Percentiles rank a stretch among this genome's conserved stretches.
These are phyloP conservation scores for Turnix velox DNA, from an alignment of 2,113 vertebrate species.

Conservation along the genomic window DNA sequence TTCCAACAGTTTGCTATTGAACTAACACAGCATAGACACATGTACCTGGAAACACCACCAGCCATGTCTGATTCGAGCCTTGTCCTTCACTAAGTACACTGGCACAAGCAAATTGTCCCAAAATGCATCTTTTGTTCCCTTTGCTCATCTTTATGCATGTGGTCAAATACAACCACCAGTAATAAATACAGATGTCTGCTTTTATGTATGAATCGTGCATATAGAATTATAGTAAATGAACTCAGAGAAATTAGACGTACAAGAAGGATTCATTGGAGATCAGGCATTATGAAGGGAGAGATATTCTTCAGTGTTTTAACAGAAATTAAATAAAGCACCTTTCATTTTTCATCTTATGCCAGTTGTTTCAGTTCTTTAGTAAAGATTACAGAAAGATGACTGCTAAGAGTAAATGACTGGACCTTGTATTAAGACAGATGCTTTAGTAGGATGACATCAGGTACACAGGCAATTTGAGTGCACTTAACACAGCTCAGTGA, in stretches of 20 bases:
- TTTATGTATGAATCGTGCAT: neutral
- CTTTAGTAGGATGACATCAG: neutral
- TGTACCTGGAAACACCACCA: neutral
- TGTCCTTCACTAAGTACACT: neutral
- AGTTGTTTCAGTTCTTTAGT: neutral
- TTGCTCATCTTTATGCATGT: neutral
- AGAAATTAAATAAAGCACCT: neutral
- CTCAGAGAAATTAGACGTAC: neutral
- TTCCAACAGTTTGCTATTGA: neutral
- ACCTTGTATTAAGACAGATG: neutral
- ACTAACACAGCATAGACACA: rapidly evolving
- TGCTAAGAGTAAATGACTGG: neutral
- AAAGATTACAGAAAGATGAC: neutral
- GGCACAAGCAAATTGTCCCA: neutral
- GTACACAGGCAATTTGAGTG: neutral
- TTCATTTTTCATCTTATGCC: neutral
- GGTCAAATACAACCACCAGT: neutral
- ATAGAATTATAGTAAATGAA: neutral
- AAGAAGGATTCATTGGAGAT: neutral
- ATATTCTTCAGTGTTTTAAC: neutral
- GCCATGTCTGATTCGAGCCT: neutral
- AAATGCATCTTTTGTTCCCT: neutral
- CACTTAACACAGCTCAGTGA: neutral
- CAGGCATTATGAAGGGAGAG: neutral
- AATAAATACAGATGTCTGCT: neutral